Evolutionary conservation across 1,140 invertebrate species (phyloP).

Genomic region (Danaus melanippus): DNA sequence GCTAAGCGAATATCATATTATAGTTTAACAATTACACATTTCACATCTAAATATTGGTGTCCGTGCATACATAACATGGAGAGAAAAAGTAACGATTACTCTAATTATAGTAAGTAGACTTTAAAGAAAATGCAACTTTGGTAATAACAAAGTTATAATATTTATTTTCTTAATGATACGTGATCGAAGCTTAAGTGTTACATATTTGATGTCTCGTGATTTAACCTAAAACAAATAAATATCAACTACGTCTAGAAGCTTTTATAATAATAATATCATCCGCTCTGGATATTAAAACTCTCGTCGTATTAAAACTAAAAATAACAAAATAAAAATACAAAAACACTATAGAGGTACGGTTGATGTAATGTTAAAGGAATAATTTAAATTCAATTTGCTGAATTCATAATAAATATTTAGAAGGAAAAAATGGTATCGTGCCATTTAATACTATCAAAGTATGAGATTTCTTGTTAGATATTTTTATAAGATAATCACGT

Average conservation of each 20-base stretch:
- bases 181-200: slow-evolving; percentile 10
- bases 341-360: slow-evolving; percentile 43
- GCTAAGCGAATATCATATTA: too few relatives aligned
- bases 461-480: not conserved
- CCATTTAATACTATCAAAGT: not conserved
- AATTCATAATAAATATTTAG: slow-evolving; percentile 3
- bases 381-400: slow-evolving; percentile 2
- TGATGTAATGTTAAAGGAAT: slow-evolving; percentile 19
- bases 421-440: not conserved
- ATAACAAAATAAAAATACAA: slow-evolving; percentile 50
- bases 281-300: slow-evolving; percentile 59
- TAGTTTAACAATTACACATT: slow-evolving; percentile 54
- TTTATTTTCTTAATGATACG: slow-evolving; percentile 20
- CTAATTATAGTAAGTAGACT: slow-evolving; percentile 17
- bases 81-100: slow-evolving; percentile 1
- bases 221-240: slow-evolving; percentile 43
- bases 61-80: too few relatives aligned
- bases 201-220: slow-evolving; percentile 14
- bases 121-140: slow-evolving; percentile 40
- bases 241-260: slow-evolving; percentile 35
- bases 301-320: slow-evolving; percentile 53
- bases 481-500: too few relatives aligned
- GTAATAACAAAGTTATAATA: slow-evolving; percentile 47
- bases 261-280: slow-evolving; percentile 59
- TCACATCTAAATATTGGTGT: slow-evolving; percentile 18